These are phyloP conservation scores for Minunthozetes semirufus DNA, from an alignment of 2,888 invertebrate genomes.

Conservation along the genomic window DNA sequence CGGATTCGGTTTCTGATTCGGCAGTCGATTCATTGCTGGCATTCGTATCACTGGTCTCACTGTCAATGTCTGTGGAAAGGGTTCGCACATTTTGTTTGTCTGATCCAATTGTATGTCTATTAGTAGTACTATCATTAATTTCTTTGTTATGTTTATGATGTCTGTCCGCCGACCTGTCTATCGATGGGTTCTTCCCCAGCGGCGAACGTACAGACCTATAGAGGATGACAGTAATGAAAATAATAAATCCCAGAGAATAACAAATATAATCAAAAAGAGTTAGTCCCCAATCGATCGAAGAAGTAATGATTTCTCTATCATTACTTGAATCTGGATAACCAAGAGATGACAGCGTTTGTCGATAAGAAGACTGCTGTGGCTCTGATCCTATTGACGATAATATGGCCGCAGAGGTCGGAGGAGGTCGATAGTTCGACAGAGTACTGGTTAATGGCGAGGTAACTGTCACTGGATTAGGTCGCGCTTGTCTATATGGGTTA, in stretches of 20 bases:
- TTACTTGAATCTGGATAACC: conserved; percentile 36
- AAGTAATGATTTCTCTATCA: conserved; percentile 23
- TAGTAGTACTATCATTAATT: background rate
- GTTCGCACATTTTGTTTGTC: conserved; percentile 37
- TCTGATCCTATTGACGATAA: background rate
- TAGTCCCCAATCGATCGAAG: conserved; percentile 18
- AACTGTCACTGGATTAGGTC: background rate
- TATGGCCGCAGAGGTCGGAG: background rate
- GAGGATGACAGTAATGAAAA: conserved; percentile 21
- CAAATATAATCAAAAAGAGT: conserved; percentile 7
- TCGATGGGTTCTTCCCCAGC: conserved; percentile 42
- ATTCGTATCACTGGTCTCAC: conserved; percentile 24
- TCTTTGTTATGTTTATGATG: background rate
- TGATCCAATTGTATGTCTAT: conserved; percentile 34
- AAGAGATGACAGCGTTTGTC: conserved; percentile 30
- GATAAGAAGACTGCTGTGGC: conserved; percentile 13
- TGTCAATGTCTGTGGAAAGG: conserved; percentile 14
- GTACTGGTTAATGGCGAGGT: background rate
- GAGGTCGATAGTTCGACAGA: background rate
- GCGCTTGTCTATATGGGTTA: conserved; percentile 40
- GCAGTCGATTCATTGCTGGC: conserved; percentile 36
- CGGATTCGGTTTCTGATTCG: conserved; percentile 30
- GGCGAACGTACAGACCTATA: conserved; percentile 41
- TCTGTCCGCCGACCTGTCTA: conserved; percentile 37
- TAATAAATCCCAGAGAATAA: background rate